Conservation (phyloP, 1,140 invertebrate species). For the Apolygus lucorum region DNA sequence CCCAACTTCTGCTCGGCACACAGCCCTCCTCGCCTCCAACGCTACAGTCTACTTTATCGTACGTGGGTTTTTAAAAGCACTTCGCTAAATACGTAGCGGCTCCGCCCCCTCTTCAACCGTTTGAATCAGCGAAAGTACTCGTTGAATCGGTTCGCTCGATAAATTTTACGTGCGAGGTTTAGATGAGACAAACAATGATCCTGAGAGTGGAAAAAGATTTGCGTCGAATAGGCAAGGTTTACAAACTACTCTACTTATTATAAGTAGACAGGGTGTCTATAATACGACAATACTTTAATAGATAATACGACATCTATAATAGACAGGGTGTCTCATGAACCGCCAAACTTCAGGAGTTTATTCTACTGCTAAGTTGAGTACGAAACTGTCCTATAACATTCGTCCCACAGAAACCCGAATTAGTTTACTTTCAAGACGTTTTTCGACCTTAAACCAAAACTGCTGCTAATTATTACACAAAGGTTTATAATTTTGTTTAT, state of each 20-base stretch:
- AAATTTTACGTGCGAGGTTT: background rate
- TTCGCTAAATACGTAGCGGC: background rate
- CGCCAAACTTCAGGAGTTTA: no score
- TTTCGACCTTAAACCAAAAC: no score
- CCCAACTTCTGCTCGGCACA: background rate
- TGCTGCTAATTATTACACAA: no score
- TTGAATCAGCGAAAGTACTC: background rate
- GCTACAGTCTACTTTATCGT: background rate
- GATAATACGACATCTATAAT: background rate
- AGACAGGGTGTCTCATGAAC: no score
- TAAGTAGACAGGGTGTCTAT: background rate
- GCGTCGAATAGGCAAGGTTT: background rate
- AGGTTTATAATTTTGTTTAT: no score
- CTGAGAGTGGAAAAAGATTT: background rate
- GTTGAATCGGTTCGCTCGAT: background rate
- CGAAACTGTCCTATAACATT: no score
- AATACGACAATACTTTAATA: background rate
- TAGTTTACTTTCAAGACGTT: no score
- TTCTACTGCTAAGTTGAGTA: no score
- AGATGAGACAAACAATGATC: background rate
- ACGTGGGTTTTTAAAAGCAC: background rate
- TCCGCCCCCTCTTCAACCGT: background rate
- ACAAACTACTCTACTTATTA: background rate
- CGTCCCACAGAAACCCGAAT: no score
- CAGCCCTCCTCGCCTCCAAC: background rate